Base-by-base conservation (phyloP, 1,140 invertebrate species). In the Lethrus apterus region DNA sequence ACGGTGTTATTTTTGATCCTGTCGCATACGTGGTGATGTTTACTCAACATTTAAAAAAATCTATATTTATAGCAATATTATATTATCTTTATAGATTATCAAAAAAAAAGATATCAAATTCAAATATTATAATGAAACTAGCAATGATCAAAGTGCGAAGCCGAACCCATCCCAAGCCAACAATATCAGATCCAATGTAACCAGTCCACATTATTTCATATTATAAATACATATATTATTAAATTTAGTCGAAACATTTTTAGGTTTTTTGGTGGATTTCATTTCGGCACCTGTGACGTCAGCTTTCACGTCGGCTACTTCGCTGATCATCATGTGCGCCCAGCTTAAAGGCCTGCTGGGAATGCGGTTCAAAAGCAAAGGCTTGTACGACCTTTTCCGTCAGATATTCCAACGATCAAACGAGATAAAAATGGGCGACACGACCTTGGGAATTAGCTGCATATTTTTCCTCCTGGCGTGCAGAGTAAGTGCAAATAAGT, bases 251-350 rank as follows among this genome's bases (percentile, higher is more conserved):
- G n/a, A n/a, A n/a, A n/a, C n/a, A 40, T 53, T 56, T 62, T 23
- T 63, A 93, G 93, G 93, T 54, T 93, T 95, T 60, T 65, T 97
- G 36, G 87, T 96, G 26, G 89, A 95, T 59, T 86, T 94, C 60
- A 96, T 98, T 46, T 94, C 92, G 0, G 72, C 86, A 34, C 86
- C 92, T 4, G 90, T 96, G 4, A 91, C 90, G 20, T 89, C 84
- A 51, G 90, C 89, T 8, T 97, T 97, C 61, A 95, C 90, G 2
- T 89, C 90, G 4, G 92, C 90, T 0, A 93, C 90, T 3, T 88
- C 93, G 0, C 72, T 96, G 11, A 93, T 93, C 23, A 94, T 97
- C 50, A 81, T 87, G 19, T 74, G 80, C n/a, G 80, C 89, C 1
- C 93, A 98, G 70, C 58, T 96, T 2, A 95, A 90, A 70, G 80